These are phyloP conservation scores for Oncorhynchus tshawytscha DNA, from an alignment of 2,113 vertebrate genomes.

Conservation along the genomic window DNA sequence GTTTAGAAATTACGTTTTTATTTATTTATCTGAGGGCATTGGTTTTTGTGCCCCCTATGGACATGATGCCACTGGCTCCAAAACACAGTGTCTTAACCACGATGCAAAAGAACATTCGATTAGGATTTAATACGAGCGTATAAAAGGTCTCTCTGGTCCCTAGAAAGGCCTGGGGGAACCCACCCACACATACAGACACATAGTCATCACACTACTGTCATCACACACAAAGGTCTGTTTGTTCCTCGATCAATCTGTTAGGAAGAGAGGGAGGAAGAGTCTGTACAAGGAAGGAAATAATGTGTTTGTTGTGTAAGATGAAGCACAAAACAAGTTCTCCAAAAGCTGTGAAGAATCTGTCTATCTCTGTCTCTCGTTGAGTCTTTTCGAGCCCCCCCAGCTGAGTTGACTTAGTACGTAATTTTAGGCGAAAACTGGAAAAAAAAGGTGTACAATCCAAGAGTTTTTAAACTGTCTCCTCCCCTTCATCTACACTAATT, in stretches of 20 bases:
- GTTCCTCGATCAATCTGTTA: neutral
- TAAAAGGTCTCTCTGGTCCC: constrained; percentile 28
- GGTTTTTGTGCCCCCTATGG: too few species aligned
- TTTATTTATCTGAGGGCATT: too few species aligned
- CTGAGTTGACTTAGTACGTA: too few species aligned
- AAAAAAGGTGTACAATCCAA: too few species aligned
- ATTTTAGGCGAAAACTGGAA: too few species aligned
- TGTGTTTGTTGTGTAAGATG: neutral
- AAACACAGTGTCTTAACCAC: constrained; percentile 26
- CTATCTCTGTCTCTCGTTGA: neutral
- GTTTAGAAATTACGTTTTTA: too few species aligned
- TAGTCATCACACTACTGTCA: neutral
- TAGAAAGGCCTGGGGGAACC: constrained; percentile 36
- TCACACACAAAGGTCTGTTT: neutral
- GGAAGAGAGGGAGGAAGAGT: too few species aligned
- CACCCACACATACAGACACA: constrained; percentile 19
- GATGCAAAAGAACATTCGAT: constrained; percentile 41
- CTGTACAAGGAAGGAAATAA: neutral
- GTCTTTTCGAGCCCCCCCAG: neutral
- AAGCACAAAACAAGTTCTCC: neutral
- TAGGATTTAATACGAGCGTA: constrained; percentile 20
- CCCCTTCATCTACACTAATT: too few species aligned
- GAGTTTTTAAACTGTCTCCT: too few species aligned
- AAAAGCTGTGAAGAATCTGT: neutral
- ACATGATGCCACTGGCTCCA: neutral